Base-by-base conservation (phyloP, 2,113 vertebrate species). In the Pterocles gutturalis region DNA sequence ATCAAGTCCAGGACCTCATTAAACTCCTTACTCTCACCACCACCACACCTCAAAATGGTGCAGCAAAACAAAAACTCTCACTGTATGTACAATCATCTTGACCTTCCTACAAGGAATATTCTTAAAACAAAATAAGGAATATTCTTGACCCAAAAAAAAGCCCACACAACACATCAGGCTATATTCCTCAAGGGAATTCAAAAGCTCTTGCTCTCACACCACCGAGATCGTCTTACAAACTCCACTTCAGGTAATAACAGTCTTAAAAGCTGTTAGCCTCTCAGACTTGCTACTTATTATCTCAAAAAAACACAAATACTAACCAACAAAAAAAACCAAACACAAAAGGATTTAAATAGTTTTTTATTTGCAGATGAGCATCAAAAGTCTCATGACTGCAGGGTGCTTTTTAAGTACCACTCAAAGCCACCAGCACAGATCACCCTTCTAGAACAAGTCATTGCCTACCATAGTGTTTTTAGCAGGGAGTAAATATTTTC, bases 331-430 rank as follows among this genome's bases (percentile, higher is more conserved):
- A 11, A 31, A 53, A 15, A 15, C 2, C 8, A 38, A 22, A 49
- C 4, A 28, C 0, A 48, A 2, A 46, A 72, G 1, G 0, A n/a
- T 36, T 87, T 41, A 53, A 75, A 83, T 13, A 29, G 21, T 6
- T 82, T 49, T n/a, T 2, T 58, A n/a, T 77, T 87, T 57, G 54
- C 34, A 81, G 11, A 51, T 14, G 25, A 51, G 13, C 51, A 61
- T 9, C 10, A 13, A 13, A 41, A 41, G 17, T 66, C 28, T 83
- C 31, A 55, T 22, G 33, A 55, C 6, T 28, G 11, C 9, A 43
- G 12, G 10, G 11, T 49, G 22, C 2, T 17, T 75, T 48, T 21
- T 14, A 57, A 72, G 34, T 38, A 48, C 4, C 9, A 4, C 20
- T 61, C 28, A 57, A 91, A 84, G 18, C 17, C 24, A 75, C 17